These are phyloP conservation scores for Procambarus clarkii DNA, from an alignment of 1,140 invertebrate species.

Conservation along the genomic window DNA sequence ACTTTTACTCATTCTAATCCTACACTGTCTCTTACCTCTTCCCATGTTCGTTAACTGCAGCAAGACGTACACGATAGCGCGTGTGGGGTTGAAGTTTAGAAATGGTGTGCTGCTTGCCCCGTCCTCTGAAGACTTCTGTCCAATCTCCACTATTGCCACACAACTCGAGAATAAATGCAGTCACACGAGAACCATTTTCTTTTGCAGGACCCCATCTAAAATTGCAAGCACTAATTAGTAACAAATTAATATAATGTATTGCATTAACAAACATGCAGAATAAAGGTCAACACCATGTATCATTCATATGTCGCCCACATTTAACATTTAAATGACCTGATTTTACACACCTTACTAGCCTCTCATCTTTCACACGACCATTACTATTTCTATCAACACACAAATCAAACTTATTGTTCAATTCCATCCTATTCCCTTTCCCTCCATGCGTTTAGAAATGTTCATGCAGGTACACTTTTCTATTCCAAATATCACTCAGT, in stretches of 20 bases:
- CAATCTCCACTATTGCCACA: constrained; percentile 80
- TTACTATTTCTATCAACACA: too few relatives aligned
- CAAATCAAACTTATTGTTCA: too few relatives aligned
- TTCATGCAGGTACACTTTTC: too few relatives aligned
- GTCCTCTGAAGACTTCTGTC: constrained; percentile 83
- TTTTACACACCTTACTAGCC: too few relatives aligned
- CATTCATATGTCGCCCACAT: too few relatives aligned
- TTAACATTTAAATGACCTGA: too few relatives aligned
- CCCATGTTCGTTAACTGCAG: constrained; percentile 86
- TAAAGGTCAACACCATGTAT: too few relatives aligned
- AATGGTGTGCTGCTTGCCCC: constrained; percentile 84
- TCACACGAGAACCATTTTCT: constrained; percentile 88
- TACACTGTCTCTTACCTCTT: constrained; percentile 77
- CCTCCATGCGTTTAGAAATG: too few relatives aligned
- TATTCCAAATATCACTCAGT: too few relatives aligned
- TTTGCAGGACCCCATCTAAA: constrained; percentile 82
- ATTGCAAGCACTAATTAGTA: not conserved
- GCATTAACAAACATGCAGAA: not conserved
- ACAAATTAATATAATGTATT: not conserved
- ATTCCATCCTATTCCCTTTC: too few relatives aligned
- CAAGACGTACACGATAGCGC: constrained; percentile 86
- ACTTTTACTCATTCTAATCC: too few relatives aligned
- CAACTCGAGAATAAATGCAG: constrained; percentile 86
- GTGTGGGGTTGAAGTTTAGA: constrained; percentile 85
- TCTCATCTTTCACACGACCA: too few relatives aligned